Evolutionary conservation across 2,113 vertebrate species (phyloP), one percentile per base, ranked within the genome.

Genomic region (Scortum barcoo): DNA sequence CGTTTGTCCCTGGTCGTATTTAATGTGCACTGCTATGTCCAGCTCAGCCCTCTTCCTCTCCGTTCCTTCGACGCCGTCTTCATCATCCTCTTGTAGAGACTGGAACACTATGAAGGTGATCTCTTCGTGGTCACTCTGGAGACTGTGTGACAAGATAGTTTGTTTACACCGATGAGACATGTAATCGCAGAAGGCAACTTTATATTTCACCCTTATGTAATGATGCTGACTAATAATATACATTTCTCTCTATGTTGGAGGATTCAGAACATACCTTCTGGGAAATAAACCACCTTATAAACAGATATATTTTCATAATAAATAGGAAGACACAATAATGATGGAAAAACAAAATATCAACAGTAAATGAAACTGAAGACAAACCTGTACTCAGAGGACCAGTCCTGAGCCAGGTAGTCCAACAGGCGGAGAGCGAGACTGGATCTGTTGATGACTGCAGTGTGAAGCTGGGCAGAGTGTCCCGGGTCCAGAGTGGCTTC

Each of bases 41-140:
- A 99, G 90, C 76, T 99, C 97, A 14, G 93, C 91, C 71, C 92
- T 96, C 22, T 83, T 88, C 65, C 68, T 84, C 42, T 91, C 87
- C 1, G 22, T 4, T 19, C 77, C 82, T 12, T 89, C 86, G 13
- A 70, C 58, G 8, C 77, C 63, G 0, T 90, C 73, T 7, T 94
- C 95, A 13, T 96, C 81, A 58, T 96, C 62, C 50, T 94, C 95
- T 1, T 90, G 93, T 56, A 95, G 74, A 76, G 95, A 97, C 71
- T 85, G 93, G 89, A 99, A 99, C 2, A 91, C 96, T n/a, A 96
- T 95, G 89, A 99, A 99, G 93, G 93, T 94, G 93, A 99, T 99
- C 57, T 99, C 98, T 0, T 97, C 95, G 38, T 97, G 96, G 66
- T 95, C 93, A 79, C 93, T 94, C 67, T 80, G 93, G 81, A 99